Base-by-base conservation (phyloP, 2,888 invertebrate genomes). In the Trisateles emortualis region DNA sequence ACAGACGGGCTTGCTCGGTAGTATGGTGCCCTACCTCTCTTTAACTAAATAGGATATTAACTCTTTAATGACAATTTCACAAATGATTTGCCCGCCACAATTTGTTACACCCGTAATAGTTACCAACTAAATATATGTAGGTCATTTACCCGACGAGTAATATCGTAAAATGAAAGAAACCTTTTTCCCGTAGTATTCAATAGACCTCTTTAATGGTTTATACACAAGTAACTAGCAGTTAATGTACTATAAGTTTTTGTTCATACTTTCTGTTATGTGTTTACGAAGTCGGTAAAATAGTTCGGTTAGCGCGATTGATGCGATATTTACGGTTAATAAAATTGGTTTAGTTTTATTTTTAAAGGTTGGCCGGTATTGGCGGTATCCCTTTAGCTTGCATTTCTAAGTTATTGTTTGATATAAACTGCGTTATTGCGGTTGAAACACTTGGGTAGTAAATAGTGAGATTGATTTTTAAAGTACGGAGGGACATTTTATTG, bases 81-180 rank as follows among this genome's bases (percentile, higher is more conserved):
- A 1, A 48, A 24, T 51, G 39, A 49, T 45, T 55, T 56, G 51
- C 56, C 13, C 5, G n/a, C 3, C 8, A 42, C 33, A 56, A 43
- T 49, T 26, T 49, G 39, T 59, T 57, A 58, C 51, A 35, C 11
- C 2, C 8, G 42, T 52, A 53, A 17, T 69, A 72, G 32, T 32
- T 17, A 63, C 57, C 61, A 44, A 62, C 61, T 39, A 72, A 67
- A 71, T 69, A 71, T 69, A 71, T 71, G 63, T 63, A 53, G 47
- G 55, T 59, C 52, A 68, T 72, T 72, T 64, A 59, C 36, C 58
- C 58, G 54, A 53, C 51, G 65, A 73, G 63, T 72, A 70, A 76
- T 74, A 70, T 74, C 78, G 72, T 79, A 79, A 80, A 78, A 70
- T 64, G 71, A 69, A 69, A 68, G 63, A 71, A 72, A 70, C 76